Base-by-base conservation (phyloP, 2,797 vertebrate genomes). In the Phalloptychus januarius region DNA sequence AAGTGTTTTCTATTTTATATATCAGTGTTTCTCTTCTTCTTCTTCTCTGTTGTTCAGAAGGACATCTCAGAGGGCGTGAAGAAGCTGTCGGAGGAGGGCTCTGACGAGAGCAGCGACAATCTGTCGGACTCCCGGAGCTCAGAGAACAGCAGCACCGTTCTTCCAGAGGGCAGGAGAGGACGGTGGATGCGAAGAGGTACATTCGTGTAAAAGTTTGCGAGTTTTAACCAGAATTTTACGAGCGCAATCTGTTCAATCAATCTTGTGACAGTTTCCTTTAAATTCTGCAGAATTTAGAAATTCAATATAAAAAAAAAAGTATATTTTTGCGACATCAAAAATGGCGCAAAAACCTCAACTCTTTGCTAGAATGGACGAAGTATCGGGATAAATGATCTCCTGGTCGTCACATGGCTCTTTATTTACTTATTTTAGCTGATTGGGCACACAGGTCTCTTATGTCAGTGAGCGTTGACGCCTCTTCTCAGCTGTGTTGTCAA, bases 161-260 rank as follows among this genome's bases (percentile, higher is more conserved):
- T 79, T 91, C 96, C 95, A 86, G 97, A 97, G 11, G 93, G 94
- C 52, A 94, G 91, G 87, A 97, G 94, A 86, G 97, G 96, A 92
- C 92, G 96, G 78, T 99, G 98, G 97, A 97, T 96, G 83, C 95
- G 97, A 87, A 96, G 97, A 97, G 98, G 97, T 98, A 96, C 33
- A 16, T 28, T 65, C 36, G 23, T 23, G 1, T 12, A n/a, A n/a
- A 69, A 42, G 23, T 42, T n/a, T 67, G 36, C 0, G 33, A 65
- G 61, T 63, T 42, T 42, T n/a, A 13, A n/a, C 25, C 38, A 3
- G 25, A 42, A 8, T n/a, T 44, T 69, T 1, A 15, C 23, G 5
- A 8, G 25, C 2, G 5, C 1, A 15, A 15, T 28, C 15, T 70
- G 13, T 42, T 44, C 44, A n/a, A 42, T 58, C 25, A 42, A 61